Conservation (phyloP, 1,140 invertebrate species). For the Eupristina koningsbergeri region DNA sequence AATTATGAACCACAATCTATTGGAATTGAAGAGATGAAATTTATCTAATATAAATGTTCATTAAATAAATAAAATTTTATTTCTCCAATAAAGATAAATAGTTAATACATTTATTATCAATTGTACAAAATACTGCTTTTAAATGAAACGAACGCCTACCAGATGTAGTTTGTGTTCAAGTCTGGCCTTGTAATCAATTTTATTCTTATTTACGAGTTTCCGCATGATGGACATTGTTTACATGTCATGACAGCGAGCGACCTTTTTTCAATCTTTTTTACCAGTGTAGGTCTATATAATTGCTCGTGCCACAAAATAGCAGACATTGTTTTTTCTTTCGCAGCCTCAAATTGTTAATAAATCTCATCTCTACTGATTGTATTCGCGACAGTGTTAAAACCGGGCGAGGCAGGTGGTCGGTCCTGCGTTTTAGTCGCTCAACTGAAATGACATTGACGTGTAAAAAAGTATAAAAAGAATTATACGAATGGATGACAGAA, state of each 20-base stretch:
- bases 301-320: neutral
- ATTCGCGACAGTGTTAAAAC: neutral
- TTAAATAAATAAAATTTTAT: too few relatives aligned
- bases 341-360: neutral
- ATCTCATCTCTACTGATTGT: neutral
- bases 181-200: slow-evolving; percentile 77
- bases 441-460: too few relatives aligned
- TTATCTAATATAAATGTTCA: too few relatives aligned
- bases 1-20: too few relatives aligned
- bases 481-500: too few relatives aligned
- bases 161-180: slow-evolving; percentile 82
- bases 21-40: too few relatives aligned
- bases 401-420: neutral
- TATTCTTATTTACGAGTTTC: slow-evolving; percentile 67
- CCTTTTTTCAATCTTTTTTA: neutral
- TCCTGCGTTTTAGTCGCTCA: too few relatives aligned
- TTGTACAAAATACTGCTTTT: too few relatives aligned
- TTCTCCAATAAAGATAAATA: too few relatives aligned
- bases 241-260: slow-evolving; percentile 65
- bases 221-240: slow-evolving; percentile 65
- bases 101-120: too few relatives aligned
- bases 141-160: slow-evolving; percentile 64
- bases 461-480: too few relatives aligned
- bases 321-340: neutral
- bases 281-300: neutral